Percentiles rank a stretch among this genome's conserved stretches.
phyloP scores from a whole-genome alignment of 2,113 vertebrate genomes.

The Rafetus swinhoei region DNA sequence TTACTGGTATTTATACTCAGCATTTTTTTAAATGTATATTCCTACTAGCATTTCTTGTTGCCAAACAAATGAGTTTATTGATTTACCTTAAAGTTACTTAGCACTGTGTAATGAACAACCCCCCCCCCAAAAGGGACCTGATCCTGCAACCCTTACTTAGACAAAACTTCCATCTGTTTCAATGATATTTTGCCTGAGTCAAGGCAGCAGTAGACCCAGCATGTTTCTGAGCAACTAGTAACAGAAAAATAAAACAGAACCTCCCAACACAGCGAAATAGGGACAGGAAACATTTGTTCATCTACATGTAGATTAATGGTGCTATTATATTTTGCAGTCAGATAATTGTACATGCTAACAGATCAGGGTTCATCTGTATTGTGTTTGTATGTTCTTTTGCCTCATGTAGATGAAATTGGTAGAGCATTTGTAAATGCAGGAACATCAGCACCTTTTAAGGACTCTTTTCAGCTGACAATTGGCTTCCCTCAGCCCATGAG shows the following conservation, averaged over 20 bases:
- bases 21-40: conserved; percentile 17
- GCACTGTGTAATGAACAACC: conserved; percentile 57
- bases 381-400: not conserved
- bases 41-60: conserved; percentile 33
- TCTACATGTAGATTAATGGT: conserved; percentile 27
- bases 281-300: not conserved
- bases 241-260: conserved; percentile 40
- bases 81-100: conserved; percentile 26
- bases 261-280: not conserved
- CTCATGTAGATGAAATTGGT: not conserved
- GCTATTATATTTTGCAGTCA: not conserved
- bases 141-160: conserved; percentile 20
- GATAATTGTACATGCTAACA: not conserved
- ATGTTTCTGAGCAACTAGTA: not conserved
- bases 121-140: not conserved
- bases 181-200: conserved; percentile 13
- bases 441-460: not conserved
- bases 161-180: conserved; percentile 4
- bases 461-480: not conserved
- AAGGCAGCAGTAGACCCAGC: conserved; percentile 10
- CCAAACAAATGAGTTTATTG: conserved; percentile 59
- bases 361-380: not conserved
- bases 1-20: conserved; percentile 50
- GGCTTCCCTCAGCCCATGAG: not conserved
- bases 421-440: not conserved